Percentiles rank a stretch among this genome's conserved stretches.
These are phyloP conservation scores for Agrotis ipsilon DNA, from an alignment of 2,888 invertebrate genomes.

Conservation along the genomic window DNA sequence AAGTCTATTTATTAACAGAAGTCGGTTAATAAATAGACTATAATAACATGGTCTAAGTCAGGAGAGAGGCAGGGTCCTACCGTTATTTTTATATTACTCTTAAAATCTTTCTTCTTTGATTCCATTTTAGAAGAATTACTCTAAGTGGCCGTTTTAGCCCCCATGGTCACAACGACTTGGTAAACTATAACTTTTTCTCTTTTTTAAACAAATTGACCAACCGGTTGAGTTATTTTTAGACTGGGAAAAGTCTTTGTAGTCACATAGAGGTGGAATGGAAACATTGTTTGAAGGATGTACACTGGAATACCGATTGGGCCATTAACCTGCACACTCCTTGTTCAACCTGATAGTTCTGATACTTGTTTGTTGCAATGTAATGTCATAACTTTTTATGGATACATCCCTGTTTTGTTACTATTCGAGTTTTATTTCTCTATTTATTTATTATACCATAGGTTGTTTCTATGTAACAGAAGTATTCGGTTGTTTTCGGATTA, in stretches of 20 bases:
- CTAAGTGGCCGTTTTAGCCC: too few relatives aligned
- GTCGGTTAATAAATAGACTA: too few relatives aligned
- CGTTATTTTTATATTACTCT: too few relatives aligned
- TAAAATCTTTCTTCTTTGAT: too few relatives aligned
- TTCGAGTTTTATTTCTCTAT: not conserved
- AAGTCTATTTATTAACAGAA: too few relatives aligned
- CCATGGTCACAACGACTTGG: too few relatives aligned
- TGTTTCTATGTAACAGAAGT: too few relatives aligned
- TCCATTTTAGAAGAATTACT: too few relatives aligned
- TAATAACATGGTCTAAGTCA: too few relatives aligned
- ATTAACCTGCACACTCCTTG: constrained; percentile 34
- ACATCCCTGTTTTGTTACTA: constrained; percentile 14
- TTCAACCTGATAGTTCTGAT: not conserved
- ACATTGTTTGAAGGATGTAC: constrained; percentile 24
- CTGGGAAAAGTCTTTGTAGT: constrained; percentile 3
- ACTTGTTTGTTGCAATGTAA: constrained; percentile 25
- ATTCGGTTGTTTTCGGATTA: too few relatives aligned
- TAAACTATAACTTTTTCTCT: constrained; percentile 24
- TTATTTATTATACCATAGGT: not conserved
- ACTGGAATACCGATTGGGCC: constrained; percentile 44
- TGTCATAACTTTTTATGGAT: constrained; percentile 24
- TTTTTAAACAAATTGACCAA: constrained; percentile 15
- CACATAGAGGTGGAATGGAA: not conserved
- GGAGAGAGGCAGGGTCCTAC: too few relatives aligned
- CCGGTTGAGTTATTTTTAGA: constrained; percentile 46